Evolutionary conservation across 2,113 vertebrate genomes (phyloP).

Genomic region (Xerus inauris): DNA sequence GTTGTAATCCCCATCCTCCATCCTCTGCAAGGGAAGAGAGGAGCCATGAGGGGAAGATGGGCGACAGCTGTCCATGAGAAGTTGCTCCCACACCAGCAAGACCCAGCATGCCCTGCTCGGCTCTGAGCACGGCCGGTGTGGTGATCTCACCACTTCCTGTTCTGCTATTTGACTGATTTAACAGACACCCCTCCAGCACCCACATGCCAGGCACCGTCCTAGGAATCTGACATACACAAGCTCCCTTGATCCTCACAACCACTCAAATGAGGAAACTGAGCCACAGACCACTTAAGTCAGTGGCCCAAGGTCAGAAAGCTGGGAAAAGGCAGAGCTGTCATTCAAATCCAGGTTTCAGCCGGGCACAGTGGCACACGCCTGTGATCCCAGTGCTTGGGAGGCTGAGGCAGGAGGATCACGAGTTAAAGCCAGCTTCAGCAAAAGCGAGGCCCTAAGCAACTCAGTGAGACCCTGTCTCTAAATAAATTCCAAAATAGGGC

Average conservation of each 20-base stretch:
- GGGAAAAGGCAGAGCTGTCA: not conserved
- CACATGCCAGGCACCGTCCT: not conserved
- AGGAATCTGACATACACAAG: not conserved
- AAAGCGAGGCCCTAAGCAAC: too few relatives aligned
- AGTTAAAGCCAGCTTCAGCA: too few relatives aligned
- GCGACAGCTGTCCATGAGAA: not conserved
- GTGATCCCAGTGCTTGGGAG: too few relatives aligned
- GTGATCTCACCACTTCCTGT: not conserved
- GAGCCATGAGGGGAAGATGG: not conserved
- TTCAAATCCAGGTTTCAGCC: not conserved
- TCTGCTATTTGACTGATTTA: not conserved
- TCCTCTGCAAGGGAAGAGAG: conserved; percentile 13
- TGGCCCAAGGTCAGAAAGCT: not conserved
- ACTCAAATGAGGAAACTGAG: not conserved
- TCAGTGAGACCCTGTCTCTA: too few relatives aligned
- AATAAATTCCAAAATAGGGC: too few relatives aligned
- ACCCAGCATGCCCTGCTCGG: accelerated
- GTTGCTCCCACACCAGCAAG: too few relatives aligned
- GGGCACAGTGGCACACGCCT: too few relatives aligned
- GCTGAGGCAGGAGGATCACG: too few relatives aligned
- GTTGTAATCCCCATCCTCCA: conserved; percentile 70
- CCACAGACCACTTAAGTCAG: not conserved
- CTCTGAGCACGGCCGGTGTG: accelerated
- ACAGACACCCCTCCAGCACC: not conserved
- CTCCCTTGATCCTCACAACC: not conserved